Evolutionary conservation across 2,113 vertebrate species (phyloP).

Genomic region (Melanotaenia duboulayi): DNA sequence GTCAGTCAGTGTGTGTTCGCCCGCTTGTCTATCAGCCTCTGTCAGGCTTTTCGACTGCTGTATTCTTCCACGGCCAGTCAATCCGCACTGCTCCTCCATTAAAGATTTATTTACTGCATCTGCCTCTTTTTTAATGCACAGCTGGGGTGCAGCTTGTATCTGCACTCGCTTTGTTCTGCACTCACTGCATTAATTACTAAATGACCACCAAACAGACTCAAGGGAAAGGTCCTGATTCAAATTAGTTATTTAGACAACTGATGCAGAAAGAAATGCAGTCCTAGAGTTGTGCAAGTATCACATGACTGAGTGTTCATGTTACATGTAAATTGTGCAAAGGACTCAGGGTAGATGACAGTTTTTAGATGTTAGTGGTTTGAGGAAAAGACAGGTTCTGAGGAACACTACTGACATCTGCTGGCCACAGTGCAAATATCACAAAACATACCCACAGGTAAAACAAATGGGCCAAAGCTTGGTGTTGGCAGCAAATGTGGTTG

Average conservation of each 20-base stretch:
- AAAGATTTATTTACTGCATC: constrained; percentile 42
- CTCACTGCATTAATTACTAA: constrained; percentile 38
- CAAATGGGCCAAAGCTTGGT: not conserved
- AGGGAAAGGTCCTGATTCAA: constrained; percentile 6
- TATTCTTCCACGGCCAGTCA: constrained; percentile 14
- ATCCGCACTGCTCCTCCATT: constrained; percentile 35
- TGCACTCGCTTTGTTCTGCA: constrained; percentile 47
- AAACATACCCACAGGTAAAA: not conserved
- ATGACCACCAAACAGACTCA: not conserved
- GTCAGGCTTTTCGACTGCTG: constrained; percentile 11
- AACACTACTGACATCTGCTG: constrained; percentile 83
- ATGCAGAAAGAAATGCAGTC: not conserved
- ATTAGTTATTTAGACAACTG: constrained; percentile 37
- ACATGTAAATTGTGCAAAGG: constrained; percentile 49
- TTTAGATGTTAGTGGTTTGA: constrained; percentile 31
- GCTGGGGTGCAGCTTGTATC: constrained; percentile 37
- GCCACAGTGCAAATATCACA: constrained; percentile 37
- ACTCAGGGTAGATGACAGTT: constrained; percentile 43
- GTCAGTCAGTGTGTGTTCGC: constrained; percentile 49
- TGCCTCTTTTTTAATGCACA: constrained; percentile 49
- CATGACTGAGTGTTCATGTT: constrained; percentile 46
- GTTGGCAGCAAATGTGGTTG: constrained; percentile 10
- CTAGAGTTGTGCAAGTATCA: constrained; percentile 5
- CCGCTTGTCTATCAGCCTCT: constrained; percentile 41
- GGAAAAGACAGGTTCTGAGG: constrained; percentile 61